Percentiles rank a stretch among this genome's conserved stretches.
These are phyloP conservation scores for Danionella cerebrum DNA, from an alignment of 2,113 vertebrate genomes.

Conservation along the genomic window DNA sequence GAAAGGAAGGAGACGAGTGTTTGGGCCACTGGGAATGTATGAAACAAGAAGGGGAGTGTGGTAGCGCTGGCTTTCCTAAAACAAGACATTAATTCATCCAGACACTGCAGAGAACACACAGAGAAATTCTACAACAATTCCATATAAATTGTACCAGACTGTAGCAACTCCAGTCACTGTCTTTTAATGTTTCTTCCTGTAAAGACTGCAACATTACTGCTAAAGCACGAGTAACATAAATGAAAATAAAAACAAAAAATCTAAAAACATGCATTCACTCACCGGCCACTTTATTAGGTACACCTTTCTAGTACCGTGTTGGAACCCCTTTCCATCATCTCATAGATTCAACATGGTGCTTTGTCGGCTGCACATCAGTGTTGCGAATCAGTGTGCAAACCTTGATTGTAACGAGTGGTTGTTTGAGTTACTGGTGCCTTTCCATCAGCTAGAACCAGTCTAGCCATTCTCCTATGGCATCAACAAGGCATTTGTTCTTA, in stretches of 20 bases:
- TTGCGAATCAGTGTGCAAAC: no score
- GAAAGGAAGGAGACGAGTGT: background rate
- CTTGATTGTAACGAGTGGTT: background rate
- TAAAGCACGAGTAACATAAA: no score
- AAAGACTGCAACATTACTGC: no score
- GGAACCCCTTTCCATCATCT: background rate
- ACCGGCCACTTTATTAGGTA: no score
- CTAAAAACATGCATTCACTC: no score
- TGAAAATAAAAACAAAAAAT: no score
- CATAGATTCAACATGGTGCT: background rate
- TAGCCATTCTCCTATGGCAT: background rate
- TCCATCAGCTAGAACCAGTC: background rate
- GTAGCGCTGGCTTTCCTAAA: slow-evolving; percentile 5
- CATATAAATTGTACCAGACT: no score
- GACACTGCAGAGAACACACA: background rate
- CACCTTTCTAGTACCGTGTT: no score
- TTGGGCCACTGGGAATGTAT: background rate
- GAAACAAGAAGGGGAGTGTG: background rate
- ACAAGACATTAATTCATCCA: slow-evolving; percentile 18
- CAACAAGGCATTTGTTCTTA: background rate
- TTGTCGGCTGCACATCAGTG: no score
- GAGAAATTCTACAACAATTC: background rate
- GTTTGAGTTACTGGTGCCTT: background rate
- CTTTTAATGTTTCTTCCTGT: no score
- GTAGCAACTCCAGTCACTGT: no score